Base-by-base conservation (phyloP, 2,113 vertebrate species). In the Sterna hirundo region DNA sequence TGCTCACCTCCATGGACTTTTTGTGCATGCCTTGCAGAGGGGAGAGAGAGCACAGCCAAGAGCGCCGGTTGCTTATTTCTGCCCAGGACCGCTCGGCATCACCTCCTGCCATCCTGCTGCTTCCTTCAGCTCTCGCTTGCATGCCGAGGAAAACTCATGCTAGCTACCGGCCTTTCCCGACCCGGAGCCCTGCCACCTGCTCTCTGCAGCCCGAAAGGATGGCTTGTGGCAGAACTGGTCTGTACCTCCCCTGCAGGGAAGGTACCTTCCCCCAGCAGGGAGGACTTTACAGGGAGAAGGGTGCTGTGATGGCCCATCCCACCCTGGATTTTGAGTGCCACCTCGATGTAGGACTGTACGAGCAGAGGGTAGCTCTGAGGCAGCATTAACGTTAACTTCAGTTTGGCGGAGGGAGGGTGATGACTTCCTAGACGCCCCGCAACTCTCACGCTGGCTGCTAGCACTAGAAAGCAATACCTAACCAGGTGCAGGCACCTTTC, bases 1-100 rank as follows among this genome's bases (percentile, higher is more conserved):
- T 98, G 83, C 97, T 93, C 90, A 98, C 97, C 87, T 98, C 99
- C 74, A 98, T 76, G 60, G 99, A 99, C 95, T 99, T 99, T 95
- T 99, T 99, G 97, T 99, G 99, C 99, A 99, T 99, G 61, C 99
- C 99, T 99, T 97, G 34, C 49, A 91, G 95, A 90, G 55, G 51
- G 80, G 54, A 83, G 44, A 71, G 17, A 70, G 17, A 93, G 90
- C 60, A 95, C 76, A 82, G 78, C 68, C 90, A 54, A 83, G 14
- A 52, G 58, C 1, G 2, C 32, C 0, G 4, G 49, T 61, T 94
- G 84, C 60, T 96, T 95, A 79, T 88, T 83, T 86, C 70, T 86
- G 46, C 55, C 18, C 4, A 2, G 26, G 17, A 90, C 11, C 0
- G 5, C 52, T 51, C 70, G 71, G 61, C 60, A 42, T 66, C 29